A percentile compares a stretch with the other conserved stretches of the same genome.
Conservation (phyloP, 2,888 invertebrate species). For the Ectemnius continuus region DNA sequence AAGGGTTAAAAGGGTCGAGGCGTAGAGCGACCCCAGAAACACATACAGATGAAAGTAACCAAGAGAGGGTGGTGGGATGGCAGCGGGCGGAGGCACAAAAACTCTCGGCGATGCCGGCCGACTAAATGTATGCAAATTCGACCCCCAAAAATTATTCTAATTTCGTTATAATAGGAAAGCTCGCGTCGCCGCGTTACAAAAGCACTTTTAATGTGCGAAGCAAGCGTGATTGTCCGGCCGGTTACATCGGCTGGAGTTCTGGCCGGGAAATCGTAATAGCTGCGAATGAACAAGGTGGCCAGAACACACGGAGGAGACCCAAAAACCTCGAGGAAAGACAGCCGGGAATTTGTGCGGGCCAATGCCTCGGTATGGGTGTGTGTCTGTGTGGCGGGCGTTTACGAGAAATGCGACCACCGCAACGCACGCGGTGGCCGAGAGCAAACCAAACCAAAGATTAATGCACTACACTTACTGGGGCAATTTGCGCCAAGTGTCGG, state of each 20-base stretch:
- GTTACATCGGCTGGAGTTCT: neutral
- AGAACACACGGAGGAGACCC: slow-evolving; percentile 39
- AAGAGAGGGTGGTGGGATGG: slow-evolving; percentile 18
- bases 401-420: slow-evolving; percentile 74
- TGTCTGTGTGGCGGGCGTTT: slow-evolving; percentile 63
- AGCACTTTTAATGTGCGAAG: neutral
- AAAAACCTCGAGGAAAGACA: slow-evolving; percentile 36
- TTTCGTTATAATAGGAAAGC: slow-evolving; percentile 2
- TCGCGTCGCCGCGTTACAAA: neutral
- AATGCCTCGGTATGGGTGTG: slow-evolving; percentile 61
- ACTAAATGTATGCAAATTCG: slow-evolving; percentile 9
- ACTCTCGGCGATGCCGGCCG: neutral
- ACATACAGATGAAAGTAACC: slow-evolving; percentile 1
- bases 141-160: slow-evolving; percentile 5
- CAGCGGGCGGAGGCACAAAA: slow-evolving; percentile 5
- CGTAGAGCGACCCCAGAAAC: too few relatives aligned
- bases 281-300: slow-evolving; percentile 1
- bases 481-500: slow-evolving; percentile 78
- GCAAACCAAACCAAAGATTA: slow-evolving; percentile 78
- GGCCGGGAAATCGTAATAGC: slow-evolving; percentile 1
- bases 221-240: neutral
- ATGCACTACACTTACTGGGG: slow-evolving; percentile 78
- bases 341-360: slow-evolving; percentile 41
- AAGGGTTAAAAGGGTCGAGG: slow-evolving; percentile 46
- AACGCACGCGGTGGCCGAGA: slow-evolving; percentile 74